Evolutionary conservation across 2,113 vertebrate genomes (phyloP).

Genomic region (Elanus axillaris): DNA sequence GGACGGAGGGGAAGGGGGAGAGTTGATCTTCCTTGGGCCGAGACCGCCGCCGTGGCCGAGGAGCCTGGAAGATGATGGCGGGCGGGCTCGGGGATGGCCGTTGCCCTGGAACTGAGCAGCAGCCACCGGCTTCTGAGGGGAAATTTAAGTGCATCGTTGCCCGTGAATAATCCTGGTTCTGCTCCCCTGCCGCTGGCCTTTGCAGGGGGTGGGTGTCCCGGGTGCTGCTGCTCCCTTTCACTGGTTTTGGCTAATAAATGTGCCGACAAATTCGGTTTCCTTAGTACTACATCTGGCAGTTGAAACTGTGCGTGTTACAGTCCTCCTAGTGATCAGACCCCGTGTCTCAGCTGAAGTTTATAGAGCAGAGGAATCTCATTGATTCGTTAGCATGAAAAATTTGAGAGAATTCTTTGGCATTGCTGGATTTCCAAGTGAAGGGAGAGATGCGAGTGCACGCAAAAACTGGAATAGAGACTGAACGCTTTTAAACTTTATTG

Average conservation of each 20-base stretch:
- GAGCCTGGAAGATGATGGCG: background rate
- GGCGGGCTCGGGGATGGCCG: too few relatives aligned
- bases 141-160: rapidly evolving
- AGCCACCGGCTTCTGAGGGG: background rate
- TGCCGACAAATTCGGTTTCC: background rate
- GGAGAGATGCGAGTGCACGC: background rate
- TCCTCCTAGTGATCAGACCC: too few relatives aligned
- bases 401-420: rapidly evolving
- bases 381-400: too few relatives aligned
- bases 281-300: background rate
- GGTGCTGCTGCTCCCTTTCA: rapidly evolving
- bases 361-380: background rate
- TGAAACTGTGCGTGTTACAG: rapidly evolving
- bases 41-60: too few relatives aligned
- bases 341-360: rapidly evolving
- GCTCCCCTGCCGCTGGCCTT: background rate
- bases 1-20: too few relatives aligned
- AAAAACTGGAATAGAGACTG: background rate
- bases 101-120: rapidly evolving
- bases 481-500: conserved; percentile 35
- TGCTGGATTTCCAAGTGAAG: background rate
- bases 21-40: background rate
- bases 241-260: background rate
- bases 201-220: rapidly evolving
- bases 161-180: background rate